These are phyloP conservation scores for Sebastes iracundus DNA, from an alignment of 2,797 vertebrate species.

Conservation along the genomic window DNA sequence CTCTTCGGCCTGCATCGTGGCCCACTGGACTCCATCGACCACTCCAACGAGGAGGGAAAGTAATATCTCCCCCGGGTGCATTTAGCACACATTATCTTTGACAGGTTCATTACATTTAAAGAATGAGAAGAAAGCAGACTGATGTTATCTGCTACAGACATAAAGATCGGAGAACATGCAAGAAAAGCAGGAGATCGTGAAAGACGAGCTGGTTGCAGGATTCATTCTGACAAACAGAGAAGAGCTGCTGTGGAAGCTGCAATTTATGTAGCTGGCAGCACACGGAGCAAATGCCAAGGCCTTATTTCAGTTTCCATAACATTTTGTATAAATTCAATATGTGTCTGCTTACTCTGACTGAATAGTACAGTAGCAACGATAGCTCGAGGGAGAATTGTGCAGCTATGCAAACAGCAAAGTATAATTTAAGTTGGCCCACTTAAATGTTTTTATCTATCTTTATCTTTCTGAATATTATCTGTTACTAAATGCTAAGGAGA, in stretches of 20 bases:
- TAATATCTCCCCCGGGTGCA: slow-evolving; percentile 80
- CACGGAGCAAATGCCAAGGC: neutral
- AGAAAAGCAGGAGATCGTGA: neutral
- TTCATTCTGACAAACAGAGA: slow-evolving; percentile 16
- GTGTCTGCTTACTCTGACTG: neutral
- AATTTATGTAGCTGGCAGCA: slow-evolving; percentile 8
- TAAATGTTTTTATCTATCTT: slow-evolving; percentile 28
- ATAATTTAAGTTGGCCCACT: slow-evolving; percentile 11
- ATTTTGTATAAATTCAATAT: slow-evolving; percentile 17
- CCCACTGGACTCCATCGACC: slow-evolving; percentile 48
- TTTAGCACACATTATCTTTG: slow-evolving; percentile 84
- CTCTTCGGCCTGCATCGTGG: slow-evolving; percentile 27
- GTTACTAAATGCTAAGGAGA: slow-evolving; percentile 15
- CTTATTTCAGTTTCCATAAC: neutral
- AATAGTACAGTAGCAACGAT: neutral
- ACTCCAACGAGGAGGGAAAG: slow-evolving; percentile 73
- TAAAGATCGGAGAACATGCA: slow-evolving; percentile 38
- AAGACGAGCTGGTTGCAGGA: neutral
- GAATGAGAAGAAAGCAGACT: slow-evolving; percentile 76
- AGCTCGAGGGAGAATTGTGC: slow-evolving; percentile 9
- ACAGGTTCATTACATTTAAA: slow-evolving; percentile 89
- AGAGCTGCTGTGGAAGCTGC: slow-evolving; percentile 3
- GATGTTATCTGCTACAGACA: slow-evolving; percentile 38
- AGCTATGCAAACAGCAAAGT: slow-evolving; percentile 35
- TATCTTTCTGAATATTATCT: slow-evolving; percentile 33